Evolutionary conservation across 1,140 invertebrate genomes (phyloP).

Genomic region (Popillia japonica): DNA sequence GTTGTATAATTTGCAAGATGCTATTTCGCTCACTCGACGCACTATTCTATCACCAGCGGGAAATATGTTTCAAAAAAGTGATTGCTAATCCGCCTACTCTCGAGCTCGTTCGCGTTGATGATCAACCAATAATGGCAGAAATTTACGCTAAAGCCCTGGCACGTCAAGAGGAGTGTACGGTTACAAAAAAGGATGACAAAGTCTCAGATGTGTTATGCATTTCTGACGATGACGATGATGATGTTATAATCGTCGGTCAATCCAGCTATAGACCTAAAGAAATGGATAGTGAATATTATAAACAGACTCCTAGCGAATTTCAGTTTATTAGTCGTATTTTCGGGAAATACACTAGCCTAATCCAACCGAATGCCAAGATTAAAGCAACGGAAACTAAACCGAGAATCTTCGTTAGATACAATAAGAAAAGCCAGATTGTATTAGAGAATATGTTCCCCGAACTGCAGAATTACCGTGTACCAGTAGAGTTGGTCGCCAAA

Average conservation of each 20-base stretch:
- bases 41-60: neutral
- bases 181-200: neutral
- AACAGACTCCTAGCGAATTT: neutral
- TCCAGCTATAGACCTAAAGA: neutral
- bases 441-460: slow-evolving; percentile 8
- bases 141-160: neutral
- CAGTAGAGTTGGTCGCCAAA: neutral
- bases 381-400: slow-evolving; percentile 2
- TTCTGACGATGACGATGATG: neutral
- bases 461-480: neutral
- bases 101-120: neutral
- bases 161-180: neutral
- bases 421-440: neutral
- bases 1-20: neutral
- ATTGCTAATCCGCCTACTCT: slow-evolving; percentile 4
- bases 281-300: neutral
- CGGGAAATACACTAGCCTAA: neutral
- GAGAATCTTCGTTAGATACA: slow-evolving; percentile 4
- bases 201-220: neutral
- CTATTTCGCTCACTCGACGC: neutral
- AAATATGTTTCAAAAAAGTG: neutral
- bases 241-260: neutral
- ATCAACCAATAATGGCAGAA: neutral
- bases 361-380: neutral
- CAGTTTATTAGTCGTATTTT: neutral